Conservation (phyloP, 53 echinoderm and acorn worm species). For the Apostichopus leukothele region DNA sequence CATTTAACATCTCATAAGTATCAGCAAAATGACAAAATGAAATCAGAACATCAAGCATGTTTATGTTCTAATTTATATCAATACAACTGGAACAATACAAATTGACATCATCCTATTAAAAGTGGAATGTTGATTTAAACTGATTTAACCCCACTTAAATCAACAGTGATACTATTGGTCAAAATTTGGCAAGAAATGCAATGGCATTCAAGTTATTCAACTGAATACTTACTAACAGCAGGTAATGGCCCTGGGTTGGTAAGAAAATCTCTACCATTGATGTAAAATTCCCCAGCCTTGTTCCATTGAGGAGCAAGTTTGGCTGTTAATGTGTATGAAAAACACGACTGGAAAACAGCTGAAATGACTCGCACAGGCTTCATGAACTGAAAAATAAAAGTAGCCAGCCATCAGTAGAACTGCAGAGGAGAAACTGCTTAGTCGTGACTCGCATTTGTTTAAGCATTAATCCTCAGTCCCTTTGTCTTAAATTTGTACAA, state of each 20-base stretch:
- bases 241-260: constrained; percentile 55
- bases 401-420: too few relatives aligned
- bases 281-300: constrained; percentile 78
- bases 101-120: too few relatives aligned
- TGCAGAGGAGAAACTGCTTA: too few relatives aligned
- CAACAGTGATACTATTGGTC: too few relatives aligned
- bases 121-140: too few relatives aligned
- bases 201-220: background rate
- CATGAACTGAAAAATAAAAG: constrained; percentile 51
- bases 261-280: constrained; percentile 95
- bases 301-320: constrained; percentile 94
- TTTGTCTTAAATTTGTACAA: too few relatives aligned
- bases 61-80: background rate
- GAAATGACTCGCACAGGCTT: constrained; percentile 76
- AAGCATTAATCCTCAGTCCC: too few relatives aligned
- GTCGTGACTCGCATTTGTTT: too few relatives aligned
- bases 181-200: background rate
- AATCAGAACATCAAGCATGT: background rate
- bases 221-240: constrained; percentile 72
- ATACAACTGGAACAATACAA: too few relatives aligned
- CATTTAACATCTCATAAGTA: too few relatives aligned
- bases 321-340: constrained; percentile 81
- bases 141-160: too few relatives aligned
- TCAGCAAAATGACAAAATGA: too few relatives aligned
- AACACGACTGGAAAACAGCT: constrained; percentile 87